Percentiles rank a stretch among this genome's conserved stretches.
Evolutionary conservation across 2,113 vertebrate species (phyloP).

Genomic region (Megaceryle maxima): DNA sequence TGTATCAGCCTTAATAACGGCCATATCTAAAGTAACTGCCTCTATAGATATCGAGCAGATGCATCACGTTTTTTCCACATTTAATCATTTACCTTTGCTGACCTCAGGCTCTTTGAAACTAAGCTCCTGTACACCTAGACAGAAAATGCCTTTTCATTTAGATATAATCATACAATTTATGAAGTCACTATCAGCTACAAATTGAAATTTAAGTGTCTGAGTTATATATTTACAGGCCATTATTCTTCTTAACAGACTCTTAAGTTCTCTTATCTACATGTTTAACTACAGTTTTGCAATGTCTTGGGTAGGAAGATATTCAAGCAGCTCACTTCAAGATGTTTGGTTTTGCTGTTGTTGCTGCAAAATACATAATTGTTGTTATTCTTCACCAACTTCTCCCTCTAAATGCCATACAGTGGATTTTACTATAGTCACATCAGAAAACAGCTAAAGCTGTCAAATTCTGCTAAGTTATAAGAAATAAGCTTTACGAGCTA

Average conservation of each 20-base stretch:
- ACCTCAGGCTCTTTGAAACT: background rate
- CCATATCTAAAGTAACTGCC: background rate
- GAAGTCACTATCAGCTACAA: slow-evolving; percentile 2
- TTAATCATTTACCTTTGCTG: slow-evolving; percentile 17
- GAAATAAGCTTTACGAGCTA: slow-evolving; percentile 14
- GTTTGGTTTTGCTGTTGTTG: background rate
- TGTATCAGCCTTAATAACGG: background rate
- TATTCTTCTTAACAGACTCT: background rate
- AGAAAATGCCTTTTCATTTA: background rate
- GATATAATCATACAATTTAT: background rate
- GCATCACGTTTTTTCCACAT: background rate
- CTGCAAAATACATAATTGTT: background rate
- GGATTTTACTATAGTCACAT: slow-evolving; percentile 18
- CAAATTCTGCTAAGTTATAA: slow-evolving; percentile 29
- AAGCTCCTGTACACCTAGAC: accelerated
- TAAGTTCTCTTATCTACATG: background rate
- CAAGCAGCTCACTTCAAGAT: background rate
- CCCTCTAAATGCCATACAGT: background rate
- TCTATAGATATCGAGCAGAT: background rate
- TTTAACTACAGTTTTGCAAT: background rate
- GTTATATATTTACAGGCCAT: background rate
- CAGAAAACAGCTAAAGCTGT: slow-evolving; percentile 48
- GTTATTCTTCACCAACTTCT: slow-evolving; percentile 14
- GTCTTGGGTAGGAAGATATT: background rate
- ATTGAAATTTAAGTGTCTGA: background rate